Conservation (phyloP, 2,888 invertebrate genomes). For the Drosophila pseudotakahashii region DNA sequence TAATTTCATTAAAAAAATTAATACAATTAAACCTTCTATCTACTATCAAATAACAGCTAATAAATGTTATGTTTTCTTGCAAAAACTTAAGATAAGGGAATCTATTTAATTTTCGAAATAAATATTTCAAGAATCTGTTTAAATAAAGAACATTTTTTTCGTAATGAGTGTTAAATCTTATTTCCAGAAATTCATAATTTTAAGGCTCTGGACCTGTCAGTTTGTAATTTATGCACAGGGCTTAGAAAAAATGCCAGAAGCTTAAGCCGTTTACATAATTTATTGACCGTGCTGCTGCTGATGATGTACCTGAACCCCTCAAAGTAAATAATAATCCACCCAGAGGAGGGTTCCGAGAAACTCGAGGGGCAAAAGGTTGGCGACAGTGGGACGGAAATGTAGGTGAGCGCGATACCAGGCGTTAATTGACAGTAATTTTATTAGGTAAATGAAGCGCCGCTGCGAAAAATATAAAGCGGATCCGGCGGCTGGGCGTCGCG, state of each 20-base stretch:
- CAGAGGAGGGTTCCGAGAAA: constrained; percentile 18
- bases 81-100: too few relatives aligned
- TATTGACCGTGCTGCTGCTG: constrained; percentile 56
- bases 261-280: constrained; percentile 78
- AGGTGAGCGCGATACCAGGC: constrained; percentile 26
- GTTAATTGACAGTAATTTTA: constrained; percentile 79
- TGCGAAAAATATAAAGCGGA: constrained; percentile 33
- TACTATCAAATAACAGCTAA: too few relatives aligned
- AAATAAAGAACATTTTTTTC: neutral
- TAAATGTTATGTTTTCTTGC: too few relatives aligned
- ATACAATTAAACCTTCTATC: too few relatives aligned
- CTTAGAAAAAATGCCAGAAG: constrained; percentile 53
- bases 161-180: constrained; percentile 36
- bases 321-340: constrained; percentile 76
- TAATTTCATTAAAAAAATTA: too few relatives aligned
- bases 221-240: constrained; percentile 64
- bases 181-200: constrained; percentile 37
- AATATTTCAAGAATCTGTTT: neutral
- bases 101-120: too few relatives aligned
- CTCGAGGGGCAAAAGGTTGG: constrained; percentile 1
- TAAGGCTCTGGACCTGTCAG: constrained; percentile 46
- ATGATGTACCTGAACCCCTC: constrained; percentile 41
- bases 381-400: constrained; percentile 1
- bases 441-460: constrained; percentile 70
- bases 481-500: constrained; percentile 28